A percentile compares a stretch with the other conserved stretches of the same genome.
Conservation (phyloP, 2,888 invertebrate species). For the Drosophila subquinaria region DNA sequence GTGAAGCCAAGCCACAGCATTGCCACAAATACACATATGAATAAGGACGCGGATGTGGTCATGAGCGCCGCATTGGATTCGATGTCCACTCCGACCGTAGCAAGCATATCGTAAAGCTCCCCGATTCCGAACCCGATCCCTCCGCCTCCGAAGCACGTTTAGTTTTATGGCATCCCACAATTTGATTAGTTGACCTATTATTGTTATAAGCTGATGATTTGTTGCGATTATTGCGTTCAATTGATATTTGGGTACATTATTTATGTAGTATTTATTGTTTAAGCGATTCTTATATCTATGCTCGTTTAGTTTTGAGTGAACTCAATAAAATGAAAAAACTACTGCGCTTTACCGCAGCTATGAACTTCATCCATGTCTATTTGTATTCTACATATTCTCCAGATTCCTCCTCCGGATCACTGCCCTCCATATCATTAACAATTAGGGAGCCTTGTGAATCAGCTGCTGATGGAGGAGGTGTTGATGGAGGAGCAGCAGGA, state of each 20-base stretch:
- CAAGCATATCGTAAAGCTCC: constrained; percentile 35
- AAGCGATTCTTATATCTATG: constrained; percentile 36
- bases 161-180: constrained; percentile 15
- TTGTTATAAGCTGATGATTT: constrained; percentile 39
- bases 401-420: background rate
- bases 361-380: background rate
- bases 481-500: background rate
- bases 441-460: background rate
- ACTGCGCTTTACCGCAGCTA: background rate
- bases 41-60: constrained; percentile 20
- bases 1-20: constrained; percentile 49
- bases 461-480: background rate
- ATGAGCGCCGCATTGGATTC: constrained; percentile 36
- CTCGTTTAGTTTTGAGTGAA: constrained; percentile 30
- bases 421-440: background rate
- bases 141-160: constrained; percentile 14
- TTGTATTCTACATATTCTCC: background rate
- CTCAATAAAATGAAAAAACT: constrained; percentile 31
- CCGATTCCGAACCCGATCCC: background rate
- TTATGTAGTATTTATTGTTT: constrained; percentile 42
- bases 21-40: constrained; percentile 5
- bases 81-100: constrained; percentile 6
- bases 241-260: constrained; percentile 28
- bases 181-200: constrained; percentile 46
- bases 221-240: constrained; percentile 46